phyloP scores from a whole-genome alignment of 92 coral and sea anemone genomes.

The Metridium senile region DNA sequence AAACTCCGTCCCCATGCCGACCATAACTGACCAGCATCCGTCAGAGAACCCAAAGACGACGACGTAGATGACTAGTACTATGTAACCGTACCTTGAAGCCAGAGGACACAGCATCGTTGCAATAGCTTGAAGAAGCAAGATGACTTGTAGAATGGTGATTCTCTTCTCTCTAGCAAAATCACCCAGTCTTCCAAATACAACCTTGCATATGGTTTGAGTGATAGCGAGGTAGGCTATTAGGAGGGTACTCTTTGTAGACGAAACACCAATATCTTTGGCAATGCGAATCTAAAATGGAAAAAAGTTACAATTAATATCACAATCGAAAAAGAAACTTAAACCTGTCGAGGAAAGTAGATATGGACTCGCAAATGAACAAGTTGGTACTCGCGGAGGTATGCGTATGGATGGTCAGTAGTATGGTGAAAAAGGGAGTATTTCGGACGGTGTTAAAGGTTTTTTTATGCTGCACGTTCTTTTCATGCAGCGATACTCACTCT shows the following conservation, averaged over 20 bases:
- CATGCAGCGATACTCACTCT: conserved; percentile 28
- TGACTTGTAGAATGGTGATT: conserved; percentile 36
- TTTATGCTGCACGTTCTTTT: not conserved
- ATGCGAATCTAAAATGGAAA: conserved; percentile 46
- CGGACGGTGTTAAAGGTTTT: not conserved
- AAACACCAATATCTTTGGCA: conserved; percentile 55
- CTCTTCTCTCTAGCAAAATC: conserved; percentile 37
- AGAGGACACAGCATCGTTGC: conserved; percentile 58
- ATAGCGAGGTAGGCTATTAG: conserved; percentile 60
- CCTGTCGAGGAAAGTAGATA: not conserved
- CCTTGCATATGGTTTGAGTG: conserved; percentile 50
- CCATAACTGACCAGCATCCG: conserved; percentile 71
- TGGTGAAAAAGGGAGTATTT: not conserved
- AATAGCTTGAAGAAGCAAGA: conserved; percentile 47
- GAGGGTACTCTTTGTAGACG: conserved; percentile 46
- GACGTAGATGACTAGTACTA: conserved; percentile 55
- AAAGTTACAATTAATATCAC: not conserved
- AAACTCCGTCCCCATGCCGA: conserved; percentile 70
- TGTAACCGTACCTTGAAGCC: conserved; percentile 56
- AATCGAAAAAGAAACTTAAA: not conserved
- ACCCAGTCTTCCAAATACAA: conserved; percentile 57
- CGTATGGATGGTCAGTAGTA: not conserved
- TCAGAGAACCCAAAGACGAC: conserved; percentile 68
- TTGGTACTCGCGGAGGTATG: not conserved
- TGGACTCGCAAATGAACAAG: conserved; percentile 1